Conservation (phyloP, 1,140 invertebrate genomes). For the Charaxes varanes region DNA sequence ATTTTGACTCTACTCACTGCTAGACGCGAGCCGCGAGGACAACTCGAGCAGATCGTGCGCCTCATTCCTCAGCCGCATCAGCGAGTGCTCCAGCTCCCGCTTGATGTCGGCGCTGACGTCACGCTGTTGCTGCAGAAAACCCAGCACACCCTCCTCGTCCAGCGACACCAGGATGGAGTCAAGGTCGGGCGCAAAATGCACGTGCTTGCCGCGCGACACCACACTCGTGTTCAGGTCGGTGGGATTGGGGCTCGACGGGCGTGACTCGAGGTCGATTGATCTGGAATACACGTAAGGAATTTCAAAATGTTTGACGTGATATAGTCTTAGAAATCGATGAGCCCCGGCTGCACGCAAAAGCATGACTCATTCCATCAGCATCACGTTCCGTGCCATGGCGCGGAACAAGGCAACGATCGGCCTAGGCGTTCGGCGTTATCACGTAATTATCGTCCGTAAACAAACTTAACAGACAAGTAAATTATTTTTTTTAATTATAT, state of each 20-base stretch:
- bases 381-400: too few relatives aligned
- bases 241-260: slow-evolving; percentile 27
- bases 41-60: slow-evolving; percentile 80
- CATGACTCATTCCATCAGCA: too few relatives aligned
- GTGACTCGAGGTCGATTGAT: slow-evolving; percentile 29
- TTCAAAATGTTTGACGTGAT: background rate
- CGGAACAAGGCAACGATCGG: too few relatives aligned
- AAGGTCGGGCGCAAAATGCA: slow-evolving; percentile 82
- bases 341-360: too few relatives aligned
- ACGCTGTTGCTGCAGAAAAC: slow-evolving; percentile 54
- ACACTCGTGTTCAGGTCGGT: slow-evolving; percentile 35
- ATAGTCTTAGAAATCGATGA: background rate
- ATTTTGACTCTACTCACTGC: slow-evolving; percentile 48
- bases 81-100: slow-evolving; percentile 77
- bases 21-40: slow-evolving; percentile 54
- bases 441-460: too few relatives aligned
- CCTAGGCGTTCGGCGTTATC: too few relatives aligned
- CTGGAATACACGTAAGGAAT: slow-evolving; percentile 18
- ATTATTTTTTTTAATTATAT: too few relatives aligned
- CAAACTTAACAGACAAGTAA: too few relatives aligned
- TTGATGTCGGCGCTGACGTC: slow-evolving; percentile 77
- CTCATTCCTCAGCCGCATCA: slow-evolving; percentile 78
- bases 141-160: slow-evolving; percentile 67
- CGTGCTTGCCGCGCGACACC: slow-evolving; percentile 67
- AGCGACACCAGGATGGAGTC: slow-evolving; percentile 77